Base-by-base conservation (phyloP, 2,888 invertebrate species). In the Dermolepida albohirtum region DNA sequence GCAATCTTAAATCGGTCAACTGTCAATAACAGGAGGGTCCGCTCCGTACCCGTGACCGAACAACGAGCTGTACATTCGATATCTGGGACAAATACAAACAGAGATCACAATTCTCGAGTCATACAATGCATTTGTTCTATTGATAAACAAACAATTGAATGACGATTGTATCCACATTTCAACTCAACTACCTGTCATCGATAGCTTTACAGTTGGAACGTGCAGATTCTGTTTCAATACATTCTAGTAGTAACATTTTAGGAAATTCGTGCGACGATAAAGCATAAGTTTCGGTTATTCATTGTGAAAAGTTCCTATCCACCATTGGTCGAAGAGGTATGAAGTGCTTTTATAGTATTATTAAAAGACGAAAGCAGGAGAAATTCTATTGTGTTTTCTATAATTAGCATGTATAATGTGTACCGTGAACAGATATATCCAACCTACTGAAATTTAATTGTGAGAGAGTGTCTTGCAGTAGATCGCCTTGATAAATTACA, bases 1-100 rank as follows among this genome's bases (percentile, higher is more conserved):
- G 16, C 47, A 62, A 62, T 27, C 34, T 27, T 47, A 62, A 62
- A 62, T 62, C 59, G 59, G 59, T 62, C 59, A 62, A 16, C 59
- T 62, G 47, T 62, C 59, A 17, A 14, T 16, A 16, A 17, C 59
- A 39, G 34, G 16, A 47, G 59, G 17, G 59, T 47, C 14, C 34
- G n/a, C 22, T 22, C 22, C 12, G 29, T 62, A 49, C 47, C 47
- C 59, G 47, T 62, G 29, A 47, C 59, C 27, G 16, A 59, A 59
- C 44, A 11, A 43, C n/a, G 27, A 29, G n/a, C 34, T 47, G 44
- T 62, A 62, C 34, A 34, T 47, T 47, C 47, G 47, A 47, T 62
- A 62, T 62, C 29, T 62, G 17, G 59, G 47, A 62, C 47, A 34
- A 47, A 62, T 17, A 62, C 47, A 34, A 47, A 62, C 34, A 16